These are phyloP conservation scores for Balaeniceps rex DNA, from an alignment of 2,113 vertebrate species.

Conservation along the genomic window DNA sequence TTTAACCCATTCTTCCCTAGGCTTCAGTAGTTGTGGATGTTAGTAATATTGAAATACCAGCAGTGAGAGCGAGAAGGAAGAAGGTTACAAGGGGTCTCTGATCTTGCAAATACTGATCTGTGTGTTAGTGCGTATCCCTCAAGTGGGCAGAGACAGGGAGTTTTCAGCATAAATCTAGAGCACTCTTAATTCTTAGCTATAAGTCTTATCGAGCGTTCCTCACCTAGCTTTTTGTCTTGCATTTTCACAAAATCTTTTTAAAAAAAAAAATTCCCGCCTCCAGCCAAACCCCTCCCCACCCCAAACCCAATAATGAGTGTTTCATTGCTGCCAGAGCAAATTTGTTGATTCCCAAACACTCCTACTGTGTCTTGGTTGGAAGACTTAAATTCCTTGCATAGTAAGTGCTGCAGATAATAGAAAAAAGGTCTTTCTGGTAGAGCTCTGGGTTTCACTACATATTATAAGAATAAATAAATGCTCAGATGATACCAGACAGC, in stretches of 20 bases:
- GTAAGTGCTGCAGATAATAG: neutral
- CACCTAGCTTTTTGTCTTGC: neutral
- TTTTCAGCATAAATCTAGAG: neutral
- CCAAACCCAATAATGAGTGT: neutral
- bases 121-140: neutral
- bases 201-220: neutral
- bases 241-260: neutral
- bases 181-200: neutral
- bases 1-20: neutral
- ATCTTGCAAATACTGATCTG: neutral
- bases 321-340: neutral
- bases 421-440: neutral
- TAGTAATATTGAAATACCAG: accelerated
- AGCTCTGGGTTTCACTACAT: neutral
- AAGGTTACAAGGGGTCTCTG: neutral
- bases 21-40: neutral
- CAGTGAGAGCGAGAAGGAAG: neutral
- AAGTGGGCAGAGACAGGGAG: neutral
- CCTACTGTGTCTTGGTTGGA: constrained; percentile 24
- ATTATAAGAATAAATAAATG: neutral
- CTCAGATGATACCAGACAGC: neutral
- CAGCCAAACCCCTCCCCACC: neutral
- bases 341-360: constrained; percentile 17
- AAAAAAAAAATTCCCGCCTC: neutral
- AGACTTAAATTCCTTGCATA: constrained; percentile 21